Evolutionary conservation across 1,140 invertebrate genomes (phyloP).

Genomic region (Diachasmimorpha longicaudata): DNA sequence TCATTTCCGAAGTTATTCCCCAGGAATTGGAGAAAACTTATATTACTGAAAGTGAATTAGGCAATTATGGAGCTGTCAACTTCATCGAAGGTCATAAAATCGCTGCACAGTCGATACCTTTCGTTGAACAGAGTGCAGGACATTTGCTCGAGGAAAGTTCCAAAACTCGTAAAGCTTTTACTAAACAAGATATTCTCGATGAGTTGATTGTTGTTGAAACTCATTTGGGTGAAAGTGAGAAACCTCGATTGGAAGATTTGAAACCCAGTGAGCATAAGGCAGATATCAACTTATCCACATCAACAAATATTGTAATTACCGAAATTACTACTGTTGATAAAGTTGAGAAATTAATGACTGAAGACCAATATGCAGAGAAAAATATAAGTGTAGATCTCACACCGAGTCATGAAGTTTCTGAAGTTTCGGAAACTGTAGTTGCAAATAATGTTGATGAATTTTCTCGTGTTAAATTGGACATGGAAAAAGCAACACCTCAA

Average conservation of each 20-base stretch:
- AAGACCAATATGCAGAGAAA: conserved; percentile 50
- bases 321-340: conserved; percentile 45
- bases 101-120: conserved; percentile 62
- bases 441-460: conserved; percentile 44
- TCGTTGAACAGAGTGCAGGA: conserved; percentile 58
- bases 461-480: conserved; percentile 39
- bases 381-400: conserved; percentile 54
- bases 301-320: conserved; percentile 47
- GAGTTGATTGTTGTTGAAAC: conserved; percentile 67
- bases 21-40: conserved; percentile 65
- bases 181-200: conserved; percentile 61
- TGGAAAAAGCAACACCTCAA: conserved; percentile 49
- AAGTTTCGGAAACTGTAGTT: conserved; percentile 57
- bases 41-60: conserved; percentile 43
- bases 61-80: conserved; percentile 53
- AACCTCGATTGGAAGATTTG: conserved; percentile 48
- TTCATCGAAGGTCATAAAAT: conserved; percentile 60
- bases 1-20: conserved; percentile 62
- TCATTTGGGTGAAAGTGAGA: conserved; percentile 63
- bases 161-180: conserved; percentile 60
- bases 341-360: conserved; percentile 42
- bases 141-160: conserved; percentile 53
- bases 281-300: conserved; percentile 41
- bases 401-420: conserved; percentile 56
- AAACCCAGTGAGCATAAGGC: conserved; percentile 49